Evolutionary conservation across 2,113 vertebrate species (phyloP).

Genomic region (Macquaria ambigua): DNA sequence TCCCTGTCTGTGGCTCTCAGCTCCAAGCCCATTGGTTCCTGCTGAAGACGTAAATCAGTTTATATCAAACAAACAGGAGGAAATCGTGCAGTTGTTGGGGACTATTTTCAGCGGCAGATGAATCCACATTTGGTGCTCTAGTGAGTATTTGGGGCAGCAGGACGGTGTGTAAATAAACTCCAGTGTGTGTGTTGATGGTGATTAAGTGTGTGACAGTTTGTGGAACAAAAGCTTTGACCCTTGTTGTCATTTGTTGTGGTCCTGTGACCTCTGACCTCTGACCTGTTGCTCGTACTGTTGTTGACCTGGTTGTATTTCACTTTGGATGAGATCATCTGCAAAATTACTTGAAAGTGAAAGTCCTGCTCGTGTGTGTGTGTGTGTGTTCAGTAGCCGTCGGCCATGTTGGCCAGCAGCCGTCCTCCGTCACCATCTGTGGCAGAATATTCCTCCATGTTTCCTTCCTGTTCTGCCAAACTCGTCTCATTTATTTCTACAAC

Average conservation of each 20-base stretch:
- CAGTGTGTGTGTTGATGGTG: no score
- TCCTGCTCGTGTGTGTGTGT: neutral
- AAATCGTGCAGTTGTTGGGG: no score
- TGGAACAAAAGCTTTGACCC: no score
- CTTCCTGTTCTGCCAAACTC: neutral
- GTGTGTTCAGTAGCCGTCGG: neutral
- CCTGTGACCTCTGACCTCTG: neutral
- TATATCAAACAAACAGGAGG: no score
- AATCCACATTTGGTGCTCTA: no score
- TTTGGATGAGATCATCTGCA: neutral
- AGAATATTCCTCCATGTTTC: neutral
- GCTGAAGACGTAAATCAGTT: neutral
- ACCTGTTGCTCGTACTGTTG: neutral
- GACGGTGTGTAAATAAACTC: no score
- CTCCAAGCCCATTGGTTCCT: no score
- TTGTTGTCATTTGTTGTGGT: no score
- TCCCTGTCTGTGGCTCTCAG: neutral
- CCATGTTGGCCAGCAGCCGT: neutral
- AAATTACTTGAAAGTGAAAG: neutral
- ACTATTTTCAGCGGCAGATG: no score
- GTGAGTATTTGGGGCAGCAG: no score
- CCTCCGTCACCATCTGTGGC: conserved; percentile 22
- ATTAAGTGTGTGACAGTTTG: no score
- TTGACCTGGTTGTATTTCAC: neutral
- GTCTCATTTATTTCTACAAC: no score